Evolutionary conservation across 2,797 vertebrate genomes (phyloP).

Genomic region (Orestias chungarensis): DNA sequence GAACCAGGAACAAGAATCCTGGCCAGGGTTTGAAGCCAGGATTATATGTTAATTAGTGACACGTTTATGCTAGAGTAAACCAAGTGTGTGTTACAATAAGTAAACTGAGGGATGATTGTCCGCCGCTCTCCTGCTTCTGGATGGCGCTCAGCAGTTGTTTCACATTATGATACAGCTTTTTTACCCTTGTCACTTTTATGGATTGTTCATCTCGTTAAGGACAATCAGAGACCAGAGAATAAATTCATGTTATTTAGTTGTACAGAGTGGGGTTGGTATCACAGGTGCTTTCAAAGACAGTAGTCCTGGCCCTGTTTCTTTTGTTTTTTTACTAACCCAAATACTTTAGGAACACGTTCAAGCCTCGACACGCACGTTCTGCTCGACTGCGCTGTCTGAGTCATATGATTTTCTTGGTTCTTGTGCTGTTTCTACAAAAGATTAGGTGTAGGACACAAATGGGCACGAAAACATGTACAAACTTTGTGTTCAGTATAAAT

Average conservation of each 20-base stretch:
- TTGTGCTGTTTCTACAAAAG: background rate
- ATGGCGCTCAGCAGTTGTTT: background rate
- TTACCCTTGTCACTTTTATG: background rate
- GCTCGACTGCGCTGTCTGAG: constrained; percentile 14
- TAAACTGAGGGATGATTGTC: background rate
- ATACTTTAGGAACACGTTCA: constrained; percentile 66
- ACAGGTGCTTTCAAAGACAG: constrained; percentile 1
- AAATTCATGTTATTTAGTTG: constrained; percentile 7
- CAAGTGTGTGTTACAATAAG: constrained; percentile 25
- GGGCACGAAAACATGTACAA: background rate
- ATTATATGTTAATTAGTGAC: constrained; percentile 16
- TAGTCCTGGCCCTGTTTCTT: constrained; percentile 1
- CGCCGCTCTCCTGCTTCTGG: background rate
- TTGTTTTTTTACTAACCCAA: constrained; percentile 46
- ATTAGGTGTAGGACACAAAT: background rate
- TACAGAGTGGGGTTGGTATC: constrained; percentile 14
- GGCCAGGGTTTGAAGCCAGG: background rate
- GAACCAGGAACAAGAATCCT: constrained; percentile 33
- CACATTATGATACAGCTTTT: background rate
- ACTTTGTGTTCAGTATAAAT: background rate
- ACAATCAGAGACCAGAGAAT: background rate
- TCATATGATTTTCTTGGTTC: constrained; percentile 1
- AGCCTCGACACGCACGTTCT: constrained; percentile 46
- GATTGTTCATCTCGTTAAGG: background rate
- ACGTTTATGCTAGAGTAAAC: background rate